Base-by-base conservation (phyloP, 2,113 vertebrate genomes). In the Python bivittatus region DNA sequence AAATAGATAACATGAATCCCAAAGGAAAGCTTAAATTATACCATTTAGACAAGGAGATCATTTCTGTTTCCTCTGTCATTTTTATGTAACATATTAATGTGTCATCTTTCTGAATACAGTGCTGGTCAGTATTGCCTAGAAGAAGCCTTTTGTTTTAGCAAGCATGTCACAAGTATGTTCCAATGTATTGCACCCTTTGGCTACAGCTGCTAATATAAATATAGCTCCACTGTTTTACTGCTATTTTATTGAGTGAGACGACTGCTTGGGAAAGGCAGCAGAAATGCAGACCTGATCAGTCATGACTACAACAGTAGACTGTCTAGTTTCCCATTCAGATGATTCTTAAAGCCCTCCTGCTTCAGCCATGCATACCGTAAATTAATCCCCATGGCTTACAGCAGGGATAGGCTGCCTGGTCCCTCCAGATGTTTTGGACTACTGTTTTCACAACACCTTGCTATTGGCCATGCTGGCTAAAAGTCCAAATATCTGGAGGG, bases 111-210 rank as follows among this genome's bases (percentile, higher is more conserved):
- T 92, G 22, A 93, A 93, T 56, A 83, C 87, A 89, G 53, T 83
- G 8, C 89, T 85, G 83, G 38, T n/a, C 64, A 48, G 33, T 17
- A 20, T 68, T 94, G 95, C 92, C 87, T 56, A 42, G 53, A 87
- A 68, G 44, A 57, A 83, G 53, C 64, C 1, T 85, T 86, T 53
- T 60, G 25, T 64, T 64, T 20, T 20, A n/a, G 23, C n/a, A 27
- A 68, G 17, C 11, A 11, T 57, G 53, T 88, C n/a, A 56, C 64
- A n/a, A 44, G 9, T 57, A 52, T 9, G n/a, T 4, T 56, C 9
- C 23, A 79, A 2, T 29, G 13, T 15, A 27, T 42, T 7, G 8
- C 3, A 44, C 3, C 17, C 6, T 68, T 22, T 25, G 17, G 6
- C 12, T 38, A 13, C 3, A 53, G 27, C 27, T 85, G n/a, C 23